phyloP scores from a whole-genome alignment of 2,888 invertebrate species.

The Tuta absoluta region DNA sequence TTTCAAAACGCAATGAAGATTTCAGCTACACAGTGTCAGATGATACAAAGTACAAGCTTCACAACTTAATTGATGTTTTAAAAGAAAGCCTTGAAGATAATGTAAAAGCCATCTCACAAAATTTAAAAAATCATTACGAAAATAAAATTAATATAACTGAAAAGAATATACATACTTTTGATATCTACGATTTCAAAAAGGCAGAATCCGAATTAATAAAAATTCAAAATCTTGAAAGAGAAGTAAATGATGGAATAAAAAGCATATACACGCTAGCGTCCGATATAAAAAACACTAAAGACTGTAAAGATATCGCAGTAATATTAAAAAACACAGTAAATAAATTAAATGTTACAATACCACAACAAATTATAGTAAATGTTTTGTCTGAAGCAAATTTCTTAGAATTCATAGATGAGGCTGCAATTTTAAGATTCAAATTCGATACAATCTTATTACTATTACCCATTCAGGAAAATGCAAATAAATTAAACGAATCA shows the following conservation, averaged over 20 bases:
- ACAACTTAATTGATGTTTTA: neutral
- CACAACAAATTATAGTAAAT: too few species aligned
- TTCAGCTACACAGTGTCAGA: constrained; percentile 9
- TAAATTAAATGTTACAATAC: too few species aligned
- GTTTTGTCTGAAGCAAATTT: too few species aligned
- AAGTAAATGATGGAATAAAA: neutral
- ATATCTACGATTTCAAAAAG: neutral
- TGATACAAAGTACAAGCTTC: constrained; percentile 10
- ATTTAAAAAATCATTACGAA: neutral
- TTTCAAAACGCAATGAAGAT: constrained; percentile 4
- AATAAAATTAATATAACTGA: neutral
- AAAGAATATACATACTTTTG: neutral
- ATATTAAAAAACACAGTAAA: neutral
- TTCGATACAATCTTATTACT: neutral
- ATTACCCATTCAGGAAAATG: neutral
- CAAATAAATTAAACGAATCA: neutral
- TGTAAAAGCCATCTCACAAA: neutral
- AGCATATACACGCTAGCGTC: neutral
- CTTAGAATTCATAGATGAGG: too few species aligned
- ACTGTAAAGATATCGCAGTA: neutral
- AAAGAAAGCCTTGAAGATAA: too few species aligned
- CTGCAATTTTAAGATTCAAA: too few species aligned
- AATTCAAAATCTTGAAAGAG: neutral
- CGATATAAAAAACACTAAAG: neutral
- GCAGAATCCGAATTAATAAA: neutral